Percentiles rank a stretch among this genome's conserved stretches.
Evolutionary conservation across 2,113 vertebrate genomes (phyloP).

Genomic region (Irena cyanogastra): DNA sequence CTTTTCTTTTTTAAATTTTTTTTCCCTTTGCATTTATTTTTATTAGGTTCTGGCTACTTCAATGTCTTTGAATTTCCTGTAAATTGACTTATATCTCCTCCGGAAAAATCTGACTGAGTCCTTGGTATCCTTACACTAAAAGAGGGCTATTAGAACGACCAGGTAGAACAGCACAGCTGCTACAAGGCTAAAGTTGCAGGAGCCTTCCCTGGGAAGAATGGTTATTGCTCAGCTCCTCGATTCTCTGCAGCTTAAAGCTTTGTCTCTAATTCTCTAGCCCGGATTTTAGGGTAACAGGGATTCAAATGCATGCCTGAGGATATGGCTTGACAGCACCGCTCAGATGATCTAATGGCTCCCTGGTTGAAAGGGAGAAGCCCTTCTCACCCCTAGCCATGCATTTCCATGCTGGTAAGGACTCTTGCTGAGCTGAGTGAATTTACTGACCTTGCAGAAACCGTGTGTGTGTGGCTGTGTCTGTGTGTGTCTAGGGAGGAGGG

Average conservation of each 20-base stretch:
- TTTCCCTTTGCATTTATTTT: background rate
- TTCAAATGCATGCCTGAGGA: background rate
- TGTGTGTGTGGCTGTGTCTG: too few species aligned
- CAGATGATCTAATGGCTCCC: background rate
- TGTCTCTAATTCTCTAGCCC: background rate
- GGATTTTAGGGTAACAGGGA: background rate
- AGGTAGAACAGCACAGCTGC: background rate
- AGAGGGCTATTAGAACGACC: background rate
- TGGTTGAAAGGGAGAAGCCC: background rate
- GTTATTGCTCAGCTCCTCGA: background rate
- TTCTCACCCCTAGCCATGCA: background rate
- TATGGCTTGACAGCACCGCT: background rate
- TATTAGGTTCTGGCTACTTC: background rate
- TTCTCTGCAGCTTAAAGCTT: background rate
- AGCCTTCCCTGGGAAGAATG: background rate
- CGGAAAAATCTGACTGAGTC: background rate
- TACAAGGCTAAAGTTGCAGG: background rate
- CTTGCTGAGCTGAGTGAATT: background rate
- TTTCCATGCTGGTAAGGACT: background rate
- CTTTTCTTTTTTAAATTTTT: fast-evolving
- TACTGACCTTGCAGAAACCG: background rate
- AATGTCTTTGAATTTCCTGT: background rate
- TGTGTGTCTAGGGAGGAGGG: background rate
- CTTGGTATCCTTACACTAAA: background rate
- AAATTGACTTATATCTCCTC: background rate